phyloP scores from a whole-genome alignment of 1,140 invertebrate species.

The Drosophila ogumai region DNA sequence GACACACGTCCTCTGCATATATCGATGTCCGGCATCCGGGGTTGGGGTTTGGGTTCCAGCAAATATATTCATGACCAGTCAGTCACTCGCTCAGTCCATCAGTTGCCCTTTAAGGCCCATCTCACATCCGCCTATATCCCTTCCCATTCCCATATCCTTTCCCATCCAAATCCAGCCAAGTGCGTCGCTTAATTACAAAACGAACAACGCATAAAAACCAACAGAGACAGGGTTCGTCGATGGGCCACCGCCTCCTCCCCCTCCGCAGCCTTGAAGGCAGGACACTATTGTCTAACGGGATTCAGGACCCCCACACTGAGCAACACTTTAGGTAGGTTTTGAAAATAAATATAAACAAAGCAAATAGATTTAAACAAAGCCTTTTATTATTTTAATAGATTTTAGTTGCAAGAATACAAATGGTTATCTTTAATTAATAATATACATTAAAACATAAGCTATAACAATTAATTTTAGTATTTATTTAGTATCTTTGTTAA shows the following conservation, averaged over 20 bases:
- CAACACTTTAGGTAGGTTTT: background rate
- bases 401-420: no score
- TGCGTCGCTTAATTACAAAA: slow-evolving; percentile 84
- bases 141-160: slow-evolving; percentile 6
- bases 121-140: slow-evolving; percentile 9
- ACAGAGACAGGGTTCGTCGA: slow-evolving; percentile 52
- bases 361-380: background rate
- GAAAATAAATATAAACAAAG: background rate
- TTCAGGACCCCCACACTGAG: slow-evolving; percentile 12
- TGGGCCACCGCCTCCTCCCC: slow-evolving; percentile 7
- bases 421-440: no score
- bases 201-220: slow-evolving; percentile 82
- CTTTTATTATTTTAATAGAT: no score
- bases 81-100: slow-evolving; percentile 23
- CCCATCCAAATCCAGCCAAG: slow-evolving; percentile 65
- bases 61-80: slow-evolving; percentile 71
- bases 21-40: slow-evolving; percentile 3
- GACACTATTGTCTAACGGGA: slow-evolving; percentile 47
- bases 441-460: no score
- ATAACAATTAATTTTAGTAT: no score
- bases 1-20: background rate
- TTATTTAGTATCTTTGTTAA: no score
- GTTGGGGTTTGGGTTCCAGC: background rate
- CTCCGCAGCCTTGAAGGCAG: slow-evolving; percentile 8
- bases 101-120: slow-evolving; percentile 22